Conservation (phyloP, 2,113 vertebrate species). For the Stomatorhinus ivindoensis region DNA sequence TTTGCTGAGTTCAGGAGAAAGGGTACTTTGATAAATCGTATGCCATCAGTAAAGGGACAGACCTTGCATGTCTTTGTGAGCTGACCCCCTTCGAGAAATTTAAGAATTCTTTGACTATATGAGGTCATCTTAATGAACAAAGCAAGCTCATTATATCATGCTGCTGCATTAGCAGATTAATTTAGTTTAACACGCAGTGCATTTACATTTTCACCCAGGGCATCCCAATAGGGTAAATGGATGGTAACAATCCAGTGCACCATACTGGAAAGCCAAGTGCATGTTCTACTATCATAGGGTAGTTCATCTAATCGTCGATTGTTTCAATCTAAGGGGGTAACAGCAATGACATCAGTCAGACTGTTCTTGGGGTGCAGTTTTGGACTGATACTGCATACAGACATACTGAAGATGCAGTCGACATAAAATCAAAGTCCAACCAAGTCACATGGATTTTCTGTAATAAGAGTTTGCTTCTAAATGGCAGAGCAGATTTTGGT, state of each 20-base stretch:
- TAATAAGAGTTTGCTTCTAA: neutral
- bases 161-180: neutral
- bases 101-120: neutral
- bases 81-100: neutral
- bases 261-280: neutral
- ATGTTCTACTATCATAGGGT: neutral
- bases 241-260: neutral
- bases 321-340: neutral
- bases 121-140: neutral
- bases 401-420: too few species aligned
- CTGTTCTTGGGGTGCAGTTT: too few species aligned
- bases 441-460: neutral
- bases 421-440: neutral
- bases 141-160: neutral
- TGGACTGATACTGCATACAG: neutral
- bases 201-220: neutral
- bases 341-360: neutral
- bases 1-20: neutral
- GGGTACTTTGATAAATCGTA: neutral
- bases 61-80: neutral
- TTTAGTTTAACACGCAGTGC: neutral
- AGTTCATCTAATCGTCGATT: neutral
- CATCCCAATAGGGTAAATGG: neutral
- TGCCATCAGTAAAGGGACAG: neutral
- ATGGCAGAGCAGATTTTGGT: neutral